Conservation (phyloP, 1,140 invertebrate genomes). For the Dysdera silvatica region DNA sequence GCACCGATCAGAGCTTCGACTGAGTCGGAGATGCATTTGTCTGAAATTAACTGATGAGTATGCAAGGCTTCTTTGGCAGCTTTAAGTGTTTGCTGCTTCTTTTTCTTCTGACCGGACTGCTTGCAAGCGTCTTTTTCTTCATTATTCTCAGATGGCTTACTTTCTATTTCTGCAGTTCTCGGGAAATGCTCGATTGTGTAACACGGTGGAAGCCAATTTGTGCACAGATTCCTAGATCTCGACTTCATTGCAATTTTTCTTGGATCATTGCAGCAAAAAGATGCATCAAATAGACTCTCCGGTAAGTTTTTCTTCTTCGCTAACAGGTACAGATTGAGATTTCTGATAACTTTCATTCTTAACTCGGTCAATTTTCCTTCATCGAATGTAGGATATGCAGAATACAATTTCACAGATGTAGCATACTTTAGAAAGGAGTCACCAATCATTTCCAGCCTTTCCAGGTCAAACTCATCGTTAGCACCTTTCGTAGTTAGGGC, state of each 20-base stretch:
- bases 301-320: slow-evolving; percentile 48
- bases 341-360: slow-evolving; percentile 68
- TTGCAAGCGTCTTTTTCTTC: slow-evolving; percentile 35
- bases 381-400: slow-evolving; percentile 56
- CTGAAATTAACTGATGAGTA: slow-evolving; percentile 45
- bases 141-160: slow-evolving; percentile 39
- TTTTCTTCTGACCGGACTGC: not conserved
- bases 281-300: slow-evolving; percentile 50
- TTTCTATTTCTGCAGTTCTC: no score
- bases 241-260: no score
- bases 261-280: slow-evolving; percentile 56
- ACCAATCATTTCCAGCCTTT: slow-evolving; percentile 74
- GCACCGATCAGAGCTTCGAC: slow-evolving; percentile 77
- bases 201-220: slow-evolving; percentile 61
- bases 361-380: slow-evolving; percentile 70
- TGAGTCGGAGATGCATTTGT: slow-evolving; percentile 66
- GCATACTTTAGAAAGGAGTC: slow-evolving; percentile 82
- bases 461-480: slow-evolving; percentile 70
- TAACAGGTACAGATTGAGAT: slow-evolving; percentile 66
- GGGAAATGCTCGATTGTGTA: slow-evolving; percentile 40
- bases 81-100: not conserved
- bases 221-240: no score
- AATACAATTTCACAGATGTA: slow-evolving; percentile 61
- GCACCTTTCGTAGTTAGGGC: slow-evolving; percentile 63
- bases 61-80: not conserved